Evolutionary conservation across 2,113 vertebrate species (phyloP).

Genomic region (Columba janthina): DNA sequence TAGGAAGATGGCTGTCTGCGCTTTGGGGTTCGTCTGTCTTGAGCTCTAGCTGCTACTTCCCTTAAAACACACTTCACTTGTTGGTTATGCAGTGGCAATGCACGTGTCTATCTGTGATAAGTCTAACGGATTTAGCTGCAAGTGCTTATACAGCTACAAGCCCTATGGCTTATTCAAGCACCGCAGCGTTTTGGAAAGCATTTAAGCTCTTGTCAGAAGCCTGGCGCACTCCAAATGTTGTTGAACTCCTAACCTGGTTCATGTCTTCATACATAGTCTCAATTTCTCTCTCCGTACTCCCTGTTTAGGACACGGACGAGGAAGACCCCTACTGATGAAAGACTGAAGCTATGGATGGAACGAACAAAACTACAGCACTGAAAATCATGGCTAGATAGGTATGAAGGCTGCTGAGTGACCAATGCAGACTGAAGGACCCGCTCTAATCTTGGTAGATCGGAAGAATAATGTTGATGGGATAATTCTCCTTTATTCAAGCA

Average conservation of each 20-base stretch:
- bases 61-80: accelerated
- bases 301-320: conserved; percentile 70
- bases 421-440: neutral
- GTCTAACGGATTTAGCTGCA: neutral
- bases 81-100: neutral
- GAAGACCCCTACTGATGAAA: conserved; percentile 68
- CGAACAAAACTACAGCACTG: neutral
- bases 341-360: neutral
- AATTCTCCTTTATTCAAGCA: neutral
- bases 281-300: neutral
- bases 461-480: neutral
- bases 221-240: neutral
- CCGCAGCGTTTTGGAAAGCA: neutral
- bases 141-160: neutral
- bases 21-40: neutral
- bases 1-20: neutral
- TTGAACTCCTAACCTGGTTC: neutral
- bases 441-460: neutral
- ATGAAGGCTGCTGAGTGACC: neutral
- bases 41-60: neutral
- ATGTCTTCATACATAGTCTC: neutral
- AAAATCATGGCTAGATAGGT: neutral
- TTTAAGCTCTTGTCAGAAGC: neutral
- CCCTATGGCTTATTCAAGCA: neutral
- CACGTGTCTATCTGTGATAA: neutral